phyloP scores from a whole-genome alignment of 2,113 vertebrate genomes.

The Caranx ignobilis region DNA sequence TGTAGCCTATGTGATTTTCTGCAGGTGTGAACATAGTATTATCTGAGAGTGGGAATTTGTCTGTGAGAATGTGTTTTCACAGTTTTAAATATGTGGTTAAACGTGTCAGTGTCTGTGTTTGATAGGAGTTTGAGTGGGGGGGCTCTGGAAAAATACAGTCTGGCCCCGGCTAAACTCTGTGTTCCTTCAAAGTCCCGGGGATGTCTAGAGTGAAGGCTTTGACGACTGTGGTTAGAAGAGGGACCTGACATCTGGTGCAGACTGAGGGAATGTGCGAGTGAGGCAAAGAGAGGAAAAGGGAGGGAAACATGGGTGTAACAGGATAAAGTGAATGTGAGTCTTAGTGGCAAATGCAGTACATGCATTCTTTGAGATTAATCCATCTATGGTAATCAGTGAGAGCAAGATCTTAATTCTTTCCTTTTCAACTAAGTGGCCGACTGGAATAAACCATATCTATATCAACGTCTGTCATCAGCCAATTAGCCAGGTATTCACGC shows the following conservation, averaged over 20 bases:
- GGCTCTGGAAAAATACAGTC: conserved; percentile 63
- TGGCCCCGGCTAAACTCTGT: conserved; percentile 50
- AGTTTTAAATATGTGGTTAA: conserved; percentile 53
- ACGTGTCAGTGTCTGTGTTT: conserved; percentile 48
- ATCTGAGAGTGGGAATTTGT: conserved; percentile 42
- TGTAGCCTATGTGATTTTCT: conserved; percentile 29
- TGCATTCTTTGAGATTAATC: conserved; percentile 31
- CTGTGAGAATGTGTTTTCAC: conserved; percentile 45
- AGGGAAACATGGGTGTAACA: conserved; percentile 7
- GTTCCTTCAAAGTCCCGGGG: conserved; percentile 58
- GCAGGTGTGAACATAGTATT: conserved; percentile 48
- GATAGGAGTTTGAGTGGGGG: conserved; percentile 53
- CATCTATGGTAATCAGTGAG: conserved; percentile 3
- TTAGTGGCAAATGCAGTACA: conserved; percentile 29
- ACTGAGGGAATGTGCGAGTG: conserved; percentile 21
- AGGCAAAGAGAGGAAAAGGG: conserved; percentile 22
- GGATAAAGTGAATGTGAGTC: conserved; percentile 23
- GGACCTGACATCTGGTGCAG: conserved; percentile 47
- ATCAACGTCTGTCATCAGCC: not conserved
- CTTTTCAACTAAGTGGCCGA: conserved; percentile 22
- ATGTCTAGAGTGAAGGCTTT: conserved; percentile 47
- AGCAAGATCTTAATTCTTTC: conserved; percentile 21
- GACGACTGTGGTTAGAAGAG: conserved; percentile 36
- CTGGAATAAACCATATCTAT: not conserved
- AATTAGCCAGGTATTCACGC: not conserved